Percentiles rank a stretch among this genome's conserved stretches.
Conservation (phyloP, 2,797 vertebrate genomes). For the Manis crassicaudata region DNA sequence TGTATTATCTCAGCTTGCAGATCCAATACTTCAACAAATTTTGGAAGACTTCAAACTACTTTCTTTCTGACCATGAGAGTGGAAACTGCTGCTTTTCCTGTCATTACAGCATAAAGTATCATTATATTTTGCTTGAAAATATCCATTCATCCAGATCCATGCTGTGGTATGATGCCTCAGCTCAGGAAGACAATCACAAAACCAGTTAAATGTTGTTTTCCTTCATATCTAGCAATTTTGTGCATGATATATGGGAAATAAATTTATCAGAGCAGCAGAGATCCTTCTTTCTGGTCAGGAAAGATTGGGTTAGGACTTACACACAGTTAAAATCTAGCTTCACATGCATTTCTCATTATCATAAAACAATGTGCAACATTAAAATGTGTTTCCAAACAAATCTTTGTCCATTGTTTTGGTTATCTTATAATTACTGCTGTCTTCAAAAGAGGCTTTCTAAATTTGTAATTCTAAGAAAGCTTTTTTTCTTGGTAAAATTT, state of each 20-base stretch:
- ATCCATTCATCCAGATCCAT: conserved; percentile 50
- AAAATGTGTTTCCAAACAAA: conserved; percentile 35
- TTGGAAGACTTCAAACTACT: conserved; percentile 66
- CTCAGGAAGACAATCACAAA: conserved; percentile 42
- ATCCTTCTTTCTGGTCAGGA: not conserved
- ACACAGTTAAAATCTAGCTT: not conserved
- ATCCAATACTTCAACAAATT: conserved; percentile 61
- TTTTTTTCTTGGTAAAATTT: not conserved
- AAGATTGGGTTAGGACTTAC: not conserved
- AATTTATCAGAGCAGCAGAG: not conserved
- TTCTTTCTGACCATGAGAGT: conserved; percentile 33
- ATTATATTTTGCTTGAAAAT: conserved; percentile 63
- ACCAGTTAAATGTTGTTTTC: not conserved
- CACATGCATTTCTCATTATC: not conserved
- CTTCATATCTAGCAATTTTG: conserved; percentile 32
- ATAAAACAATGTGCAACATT: not conserved
- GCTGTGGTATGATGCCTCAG: conserved; percentile 21
- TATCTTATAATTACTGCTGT: not conserved
- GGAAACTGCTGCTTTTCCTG: conserved; percentile 54
- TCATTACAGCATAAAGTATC: conserved; percentile 35
- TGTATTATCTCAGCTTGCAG: conserved; percentile 77
- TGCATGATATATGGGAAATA: not conserved
- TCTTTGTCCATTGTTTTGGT: conserved; percentile 1
- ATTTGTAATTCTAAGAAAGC: not conserved
- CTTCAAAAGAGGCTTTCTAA: not conserved